Evolutionary conservation across 1,140 invertebrate genomes (phyloP).

Genomic region (Patella vulgata): DNA sequence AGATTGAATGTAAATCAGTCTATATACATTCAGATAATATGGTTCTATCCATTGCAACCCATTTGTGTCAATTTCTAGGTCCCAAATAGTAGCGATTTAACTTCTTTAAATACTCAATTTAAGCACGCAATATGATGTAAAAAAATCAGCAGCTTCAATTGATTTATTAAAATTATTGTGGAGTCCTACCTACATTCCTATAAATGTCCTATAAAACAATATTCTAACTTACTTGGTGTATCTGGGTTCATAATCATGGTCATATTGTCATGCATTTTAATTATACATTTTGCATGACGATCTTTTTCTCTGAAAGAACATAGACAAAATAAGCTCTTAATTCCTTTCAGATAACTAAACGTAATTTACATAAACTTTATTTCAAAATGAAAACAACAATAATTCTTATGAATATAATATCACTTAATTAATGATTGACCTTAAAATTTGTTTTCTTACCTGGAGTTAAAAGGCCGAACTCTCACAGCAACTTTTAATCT

Average conservation of each 20-base stretch:
- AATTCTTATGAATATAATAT: neutral
- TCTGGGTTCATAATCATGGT: slow-evolving; percentile 68
- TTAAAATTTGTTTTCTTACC: slow-evolving; percentile 41
- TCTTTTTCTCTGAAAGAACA: slow-evolving; percentile 68
- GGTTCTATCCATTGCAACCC: too few relatives aligned
- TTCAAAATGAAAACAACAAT: neutral
- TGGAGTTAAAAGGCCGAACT: slow-evolving; percentile 72
- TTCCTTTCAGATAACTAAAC: neutral
- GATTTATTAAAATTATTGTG: too few relatives aligned
- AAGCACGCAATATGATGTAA: too few relatives aligned
- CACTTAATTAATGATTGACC: neutral
- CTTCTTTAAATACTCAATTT: too few relatives aligned
- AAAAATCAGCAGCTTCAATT: too few relatives aligned
- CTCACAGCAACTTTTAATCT: slow-evolving; percentile 73
- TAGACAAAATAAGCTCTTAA: slow-evolving; percentile 1
- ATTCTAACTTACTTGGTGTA: slow-evolving; percentile 51
- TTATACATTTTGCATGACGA: slow-evolving; percentile 70
- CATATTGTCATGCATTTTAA: slow-evolving; percentile 71
- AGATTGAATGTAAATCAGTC: too few relatives aligned
- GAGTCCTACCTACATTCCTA: too few relatives aligned
- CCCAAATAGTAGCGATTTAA: too few relatives aligned
- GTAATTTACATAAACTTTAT: neutral
- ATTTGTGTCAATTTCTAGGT: too few relatives aligned
- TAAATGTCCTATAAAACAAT: too few relatives aligned
- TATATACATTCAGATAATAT: too few relatives aligned